A percentile compares a stretch with the other conserved stretches of the same genome.
phyloP scores from a whole-genome alignment of 2,888 invertebrate species.

The Nemoura dubitans region DNA sequence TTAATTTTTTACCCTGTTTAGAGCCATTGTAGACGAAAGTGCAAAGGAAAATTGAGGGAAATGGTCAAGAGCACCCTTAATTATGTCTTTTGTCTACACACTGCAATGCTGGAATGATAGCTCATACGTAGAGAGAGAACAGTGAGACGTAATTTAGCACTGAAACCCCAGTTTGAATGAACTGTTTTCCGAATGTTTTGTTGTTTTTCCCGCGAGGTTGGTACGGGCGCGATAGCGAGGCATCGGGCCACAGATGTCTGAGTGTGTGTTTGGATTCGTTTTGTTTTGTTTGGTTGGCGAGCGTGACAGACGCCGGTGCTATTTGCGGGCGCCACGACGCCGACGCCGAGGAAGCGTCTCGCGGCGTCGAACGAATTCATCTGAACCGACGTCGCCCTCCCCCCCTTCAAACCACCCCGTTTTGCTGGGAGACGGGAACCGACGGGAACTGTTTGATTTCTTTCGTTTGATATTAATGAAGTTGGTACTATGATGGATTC shows the following conservation, averaged over 20 bases:
- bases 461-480: background rate
- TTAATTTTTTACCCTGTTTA: too few species aligned
- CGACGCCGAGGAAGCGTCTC: background rate
- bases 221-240: background rate
- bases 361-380: background rate
- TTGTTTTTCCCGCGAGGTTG: background rate
- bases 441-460: background rate
- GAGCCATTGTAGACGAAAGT: too few species aligned
- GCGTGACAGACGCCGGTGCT: slow-evolving; percentile 12
- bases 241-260: background rate
- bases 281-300: slow-evolving; percentile 14
- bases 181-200: too few species aligned
- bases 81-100: too few species aligned
- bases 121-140: too few species aligned
- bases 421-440: background rate
- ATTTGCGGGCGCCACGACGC: background rate
- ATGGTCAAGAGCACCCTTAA: too few species aligned
- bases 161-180: too few species aligned
- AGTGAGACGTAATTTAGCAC: too few species aligned
- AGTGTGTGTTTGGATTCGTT: too few species aligned
- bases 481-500: background rate
- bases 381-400: background rate
- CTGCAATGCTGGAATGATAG: too few species aligned
- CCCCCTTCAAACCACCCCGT: background rate
- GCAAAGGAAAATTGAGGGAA: too few species aligned